Evolutionary conservation across 2,113 vertebrate species (phyloP).

Genomic region (Nestor notabilis): DNA sequence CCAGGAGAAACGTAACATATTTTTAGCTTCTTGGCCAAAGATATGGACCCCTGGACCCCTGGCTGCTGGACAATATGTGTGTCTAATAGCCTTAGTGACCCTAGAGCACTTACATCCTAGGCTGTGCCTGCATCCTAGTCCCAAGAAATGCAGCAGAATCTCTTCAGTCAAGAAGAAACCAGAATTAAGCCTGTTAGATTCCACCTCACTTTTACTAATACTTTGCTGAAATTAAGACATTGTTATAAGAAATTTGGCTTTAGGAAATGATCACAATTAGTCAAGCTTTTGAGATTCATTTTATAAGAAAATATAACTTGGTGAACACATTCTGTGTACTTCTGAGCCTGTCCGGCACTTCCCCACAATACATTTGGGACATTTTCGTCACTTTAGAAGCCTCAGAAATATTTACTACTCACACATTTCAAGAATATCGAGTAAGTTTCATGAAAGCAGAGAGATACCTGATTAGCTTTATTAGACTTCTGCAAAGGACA

Average conservation of each 20-base stretch:
- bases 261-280: not conserved
- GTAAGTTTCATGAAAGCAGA: not conserved
- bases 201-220: not conserved
- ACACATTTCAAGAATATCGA: not conserved
- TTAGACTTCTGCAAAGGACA: not conserved
- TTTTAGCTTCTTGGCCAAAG: not conserved
- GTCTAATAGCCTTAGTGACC: not conserved
- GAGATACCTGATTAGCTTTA: not conserved
- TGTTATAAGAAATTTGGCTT: not conserved
- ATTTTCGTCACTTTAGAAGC: slow-evolving; percentile 15
- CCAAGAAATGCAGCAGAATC: not conserved
- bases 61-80: not conserved
- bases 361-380: slow-evolving; percentile 13
- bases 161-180: not conserved
- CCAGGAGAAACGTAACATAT: not conserved
- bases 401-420: slow-evolving; percentile 9
- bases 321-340: not conserved
- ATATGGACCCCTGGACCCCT: not conserved
- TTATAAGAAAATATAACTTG: slow-evolving; percentile 22
- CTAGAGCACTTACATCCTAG: not conserved
- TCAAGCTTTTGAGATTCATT: not conserved
- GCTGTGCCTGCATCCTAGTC: not conserved
- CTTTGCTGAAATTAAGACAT: not conserved
- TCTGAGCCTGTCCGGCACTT: not conserved
- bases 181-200: not conserved